Base-by-base conservation (phyloP, 2,888 invertebrate genomes). In the Oscheius sp. region DNA sequence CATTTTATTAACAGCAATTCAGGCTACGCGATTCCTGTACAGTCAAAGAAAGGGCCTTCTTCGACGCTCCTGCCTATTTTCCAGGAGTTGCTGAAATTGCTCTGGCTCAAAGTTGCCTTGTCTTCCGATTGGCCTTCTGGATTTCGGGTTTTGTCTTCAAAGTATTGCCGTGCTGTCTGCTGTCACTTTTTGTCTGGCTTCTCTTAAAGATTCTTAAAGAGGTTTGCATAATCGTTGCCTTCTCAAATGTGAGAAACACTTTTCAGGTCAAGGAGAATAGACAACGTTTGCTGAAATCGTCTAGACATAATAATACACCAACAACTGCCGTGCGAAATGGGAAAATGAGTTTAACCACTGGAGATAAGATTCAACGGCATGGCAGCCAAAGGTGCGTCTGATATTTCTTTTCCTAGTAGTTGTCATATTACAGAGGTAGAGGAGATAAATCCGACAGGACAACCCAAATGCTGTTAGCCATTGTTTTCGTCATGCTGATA, bases 381-480 rank as follows among this genome's bases (percentile, higher is more conserved):
- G 73, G 73, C 12, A 73, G 73, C 69, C 52, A 53, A 9, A 41
- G 55, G 73, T 73, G 27, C 1, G 35, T 16, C n/a, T n/a, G n/a
- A n/a, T n/a, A 43, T 18, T 53, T 68, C 3, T 27, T 3, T 9
- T 46, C 16, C 9, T 23, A 7, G n/a, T 9, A 12, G 12, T 7
- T 63, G 18, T 16, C 56, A n/a, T 49, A 41, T 72, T 72, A 25
- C 63, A 73, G 76, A 29, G 66, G 66, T 29, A 76, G 81, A 13
- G 81, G 83, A 12, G 85, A 84, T 49, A 73, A 84, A 41, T 80
- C 84, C 2, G 90, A 90, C 80, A 85, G 90, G 18, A 90, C 90
- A 0, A 91, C 90, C 0, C 88, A 88, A 43, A 90, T 91, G 90
- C 83, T 91, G 41, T 82, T 91, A 46, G 89, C 90, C 1, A 89